phyloP scores from a whole-genome alignment of 2,113 vertebrate species.

The Periophthalmodon schlosseri region DNA sequence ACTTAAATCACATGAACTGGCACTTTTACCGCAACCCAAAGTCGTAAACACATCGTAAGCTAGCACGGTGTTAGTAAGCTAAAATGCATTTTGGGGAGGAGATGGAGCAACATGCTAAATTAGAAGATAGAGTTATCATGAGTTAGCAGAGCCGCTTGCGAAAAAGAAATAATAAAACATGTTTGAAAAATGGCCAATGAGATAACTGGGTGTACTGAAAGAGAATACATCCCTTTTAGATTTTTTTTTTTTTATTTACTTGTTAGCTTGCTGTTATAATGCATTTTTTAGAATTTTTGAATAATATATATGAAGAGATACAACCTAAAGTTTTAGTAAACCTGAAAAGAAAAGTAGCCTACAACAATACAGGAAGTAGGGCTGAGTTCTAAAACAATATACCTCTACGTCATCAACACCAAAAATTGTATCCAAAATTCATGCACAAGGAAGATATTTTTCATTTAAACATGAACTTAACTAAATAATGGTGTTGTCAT shows the following conservation, averaged over 20 bases:
- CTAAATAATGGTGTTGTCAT: no score
- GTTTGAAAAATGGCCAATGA: constrained; percentile 27
- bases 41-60: constrained; percentile 9
- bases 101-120: constrained; percentile 10
- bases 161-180: neutral
- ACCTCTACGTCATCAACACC: no score
- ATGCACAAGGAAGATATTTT: no score
- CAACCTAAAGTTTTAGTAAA: no score
- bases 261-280: neutral
- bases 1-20: constrained; percentile 48
- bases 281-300: no score
- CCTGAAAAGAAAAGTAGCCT: no score
- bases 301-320: no score
- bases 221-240: constrained; percentile 12
- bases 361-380: no score
- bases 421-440: no score
- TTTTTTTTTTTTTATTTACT: neutral
- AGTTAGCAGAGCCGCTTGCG: constrained; percentile 19
- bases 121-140: constrained; percentile 32
- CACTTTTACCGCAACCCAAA: constrained; percentile 25
- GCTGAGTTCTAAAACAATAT: no score
- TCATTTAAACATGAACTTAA: no score
- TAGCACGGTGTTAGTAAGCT: neutral
- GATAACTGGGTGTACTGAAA: constrained; percentile 25
- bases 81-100: constrained; percentile 1